Conservation (phyloP, 2,888 invertebrate species). For the Aphidoletes aphidimyza region DNA sequence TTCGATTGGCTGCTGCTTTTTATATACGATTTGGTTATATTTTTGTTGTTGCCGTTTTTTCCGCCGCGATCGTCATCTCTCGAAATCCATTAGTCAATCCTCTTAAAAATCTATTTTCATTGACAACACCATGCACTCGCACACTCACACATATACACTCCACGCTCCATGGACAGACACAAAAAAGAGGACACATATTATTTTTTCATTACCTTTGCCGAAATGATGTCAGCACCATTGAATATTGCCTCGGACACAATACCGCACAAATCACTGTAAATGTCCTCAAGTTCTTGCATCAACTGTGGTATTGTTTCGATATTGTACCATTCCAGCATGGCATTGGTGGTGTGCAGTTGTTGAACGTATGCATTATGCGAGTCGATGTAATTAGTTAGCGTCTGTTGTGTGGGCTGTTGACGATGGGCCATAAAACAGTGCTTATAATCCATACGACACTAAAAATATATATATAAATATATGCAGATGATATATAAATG, state of each 20-base stretch:
- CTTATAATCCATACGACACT: slow-evolving; percentile 91
- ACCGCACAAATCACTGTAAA: slow-evolving; percentile 88
- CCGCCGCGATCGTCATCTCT: no score
- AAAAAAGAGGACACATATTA: no score
- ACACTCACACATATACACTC: no score
- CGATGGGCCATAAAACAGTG: slow-evolving; percentile 84
- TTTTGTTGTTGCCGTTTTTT: no score
- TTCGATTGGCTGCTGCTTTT: no score
- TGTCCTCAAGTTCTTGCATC: slow-evolving; percentile 91
- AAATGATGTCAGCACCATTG: slow-evolving; percentile 86
- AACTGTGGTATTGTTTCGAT: slow-evolving; percentile 86
- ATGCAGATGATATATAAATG: not conserved
- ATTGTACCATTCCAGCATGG: slow-evolving; percentile 90
- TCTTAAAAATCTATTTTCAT: no score
- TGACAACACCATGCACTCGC: no score
- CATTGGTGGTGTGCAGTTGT: slow-evolving; percentile 91
- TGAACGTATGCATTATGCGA: slow-evolving; percentile 94
- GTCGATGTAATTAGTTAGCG: slow-evolving; percentile 83
- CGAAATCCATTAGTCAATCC: no score
- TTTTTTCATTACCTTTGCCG: slow-evolving; percentile 74
- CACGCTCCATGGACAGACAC: no score
- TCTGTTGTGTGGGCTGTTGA: slow-evolving; percentile 76
- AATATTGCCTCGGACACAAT: slow-evolving; percentile 88
- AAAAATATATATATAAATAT: slow-evolving; percentile 61
- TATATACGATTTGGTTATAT: no score